Base-by-base conservation (phyloP, 2,797 vertebrate species). In the Tympanoctomys barrerae region DNA sequence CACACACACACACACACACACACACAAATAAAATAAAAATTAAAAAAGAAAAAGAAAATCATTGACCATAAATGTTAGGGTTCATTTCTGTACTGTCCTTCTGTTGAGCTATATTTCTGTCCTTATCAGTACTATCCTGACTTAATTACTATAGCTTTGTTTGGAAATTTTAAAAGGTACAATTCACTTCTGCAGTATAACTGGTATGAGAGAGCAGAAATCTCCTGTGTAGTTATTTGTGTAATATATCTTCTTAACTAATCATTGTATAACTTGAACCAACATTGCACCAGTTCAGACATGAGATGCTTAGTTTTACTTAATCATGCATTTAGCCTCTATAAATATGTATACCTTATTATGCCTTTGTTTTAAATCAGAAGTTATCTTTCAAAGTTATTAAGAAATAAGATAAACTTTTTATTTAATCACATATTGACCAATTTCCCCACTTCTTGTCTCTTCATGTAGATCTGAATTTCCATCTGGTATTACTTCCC, bases 401-500 rank as follows among this genome's bases (percentile, higher is more conserved):
- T 13, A 70, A 78, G 19, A 66, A 64, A 68, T 86, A 28, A 86
- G 49, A 79, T 61, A 95, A 73, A 2, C 11, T 39, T 52, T 24
- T 71, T 84, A 68, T 57, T 73, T 85, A 66, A 3, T 0, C 49
- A n/a, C 79, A 70, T 80, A 75, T 83, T 92, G 82, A 80, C 77
- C 39, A 82, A 49, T 87, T 88, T 78, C 52, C 54, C 8, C 33
- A 84, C 64, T 94, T 33, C 87, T 95, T 75, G 18, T 89, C 49
- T 28, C 49, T 83, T 92, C 57, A 36, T 75, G 31, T 79, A 39
- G 49, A 62, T 82, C 57, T 90, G n/a, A 52, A 90, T 87, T 87
- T 79, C 61, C 54, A 92, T 83, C 84, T 85, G 54, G 33, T 78
- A 77, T 92, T 89, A 89, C 64, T 89, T 96, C 57, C 54, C 52